Evolutionary conservation across 1,140 invertebrate genomes (phyloP).

Genomic region (Trichomalopsis sarcophagae): DNA sequence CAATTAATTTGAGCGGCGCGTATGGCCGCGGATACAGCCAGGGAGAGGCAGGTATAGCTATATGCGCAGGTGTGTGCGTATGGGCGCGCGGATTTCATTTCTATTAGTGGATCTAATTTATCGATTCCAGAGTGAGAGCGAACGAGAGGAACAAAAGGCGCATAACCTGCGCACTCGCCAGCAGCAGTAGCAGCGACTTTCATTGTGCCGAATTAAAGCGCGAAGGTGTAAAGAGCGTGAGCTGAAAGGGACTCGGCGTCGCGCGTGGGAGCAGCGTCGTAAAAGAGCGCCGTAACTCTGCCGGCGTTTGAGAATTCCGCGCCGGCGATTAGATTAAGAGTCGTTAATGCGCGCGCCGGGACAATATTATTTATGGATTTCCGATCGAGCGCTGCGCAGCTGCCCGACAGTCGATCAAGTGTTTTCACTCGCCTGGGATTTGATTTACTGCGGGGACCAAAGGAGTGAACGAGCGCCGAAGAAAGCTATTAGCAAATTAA

Average conservation of each 20-base stretch:
- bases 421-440: neutral
- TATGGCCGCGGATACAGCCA: neutral
- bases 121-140: constrained; percentile 46
- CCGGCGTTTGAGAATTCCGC: neutral
- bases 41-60: neutral
- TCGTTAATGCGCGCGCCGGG: neutral
- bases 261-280: neutral
- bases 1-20: constrained; percentile 70
- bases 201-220: constrained; percentile 61
- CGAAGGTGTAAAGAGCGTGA: constrained; percentile 14
- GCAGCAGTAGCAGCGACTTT: constrained; percentile 52
- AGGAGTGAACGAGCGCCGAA: neutral
- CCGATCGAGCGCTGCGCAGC: neutral
- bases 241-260: neutral
- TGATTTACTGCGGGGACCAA: neutral
- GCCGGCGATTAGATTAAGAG: constrained; percentile 10
- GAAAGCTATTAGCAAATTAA: constrained; percentile 51
- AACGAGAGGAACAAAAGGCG: constrained; percentile 55
- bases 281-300: neutral
- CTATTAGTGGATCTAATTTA: constrained; percentile 70
- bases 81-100: constrained; percentile 67
- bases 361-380: neutral
- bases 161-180: neutral
- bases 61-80: constrained; percentile 40
- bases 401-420: neutral